These are phyloP conservation scores for Drosophila lini DNA, from an alignment of 1,140 invertebrate species.

Conservation along the genomic window DNA sequence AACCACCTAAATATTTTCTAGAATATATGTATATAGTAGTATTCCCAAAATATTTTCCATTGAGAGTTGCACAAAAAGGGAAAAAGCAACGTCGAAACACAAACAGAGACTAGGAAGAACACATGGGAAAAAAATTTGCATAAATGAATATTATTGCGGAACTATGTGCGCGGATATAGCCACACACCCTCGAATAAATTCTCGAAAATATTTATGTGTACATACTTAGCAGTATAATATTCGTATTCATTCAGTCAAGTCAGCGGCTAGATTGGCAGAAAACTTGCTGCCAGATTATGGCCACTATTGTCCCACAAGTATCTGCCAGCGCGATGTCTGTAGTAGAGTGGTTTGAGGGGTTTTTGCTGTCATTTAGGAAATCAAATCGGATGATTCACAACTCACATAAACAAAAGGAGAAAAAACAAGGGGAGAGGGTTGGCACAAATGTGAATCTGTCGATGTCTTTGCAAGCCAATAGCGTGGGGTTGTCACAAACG, in stretches of 20 bases:
- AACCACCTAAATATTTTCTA: too few relatives aligned
- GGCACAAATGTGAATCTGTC: conserved; percentile 46
- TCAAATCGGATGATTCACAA: conserved; percentile 74
- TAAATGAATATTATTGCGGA: conserved; percentile 80
- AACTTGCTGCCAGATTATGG: conserved; percentile 60
- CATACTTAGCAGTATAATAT: conserved; percentile 17
- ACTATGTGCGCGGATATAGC: conserved; percentile 48
- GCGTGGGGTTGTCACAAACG: conserved; percentile 33
- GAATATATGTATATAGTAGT: neutral
- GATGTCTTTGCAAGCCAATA: conserved; percentile 49
- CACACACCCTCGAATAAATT: conserved; percentile 28
- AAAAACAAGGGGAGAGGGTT: neutral
- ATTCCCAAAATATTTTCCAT: neutral
- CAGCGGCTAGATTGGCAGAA: conserved; percentile 40
- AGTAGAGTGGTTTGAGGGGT: conserved; percentile 34
- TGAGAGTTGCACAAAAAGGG: conserved; percentile 1
- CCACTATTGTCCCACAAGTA: conserved; percentile 40
- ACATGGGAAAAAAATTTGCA: conserved; percentile 65
- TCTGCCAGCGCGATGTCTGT: conserved; percentile 18
- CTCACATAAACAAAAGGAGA: conserved; percentile 34
- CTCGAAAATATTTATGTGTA: conserved; percentile 30
- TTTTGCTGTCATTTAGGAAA: conserved; percentile 69
- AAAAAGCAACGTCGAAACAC: conserved; percentile 28
- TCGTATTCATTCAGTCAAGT: conserved; percentile 59
- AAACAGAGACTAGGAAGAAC: conserved; percentile 44